phyloP scores from a whole-genome alignment of 2,113 vertebrate genomes.

The Henicopernis longicauda region DNA sequence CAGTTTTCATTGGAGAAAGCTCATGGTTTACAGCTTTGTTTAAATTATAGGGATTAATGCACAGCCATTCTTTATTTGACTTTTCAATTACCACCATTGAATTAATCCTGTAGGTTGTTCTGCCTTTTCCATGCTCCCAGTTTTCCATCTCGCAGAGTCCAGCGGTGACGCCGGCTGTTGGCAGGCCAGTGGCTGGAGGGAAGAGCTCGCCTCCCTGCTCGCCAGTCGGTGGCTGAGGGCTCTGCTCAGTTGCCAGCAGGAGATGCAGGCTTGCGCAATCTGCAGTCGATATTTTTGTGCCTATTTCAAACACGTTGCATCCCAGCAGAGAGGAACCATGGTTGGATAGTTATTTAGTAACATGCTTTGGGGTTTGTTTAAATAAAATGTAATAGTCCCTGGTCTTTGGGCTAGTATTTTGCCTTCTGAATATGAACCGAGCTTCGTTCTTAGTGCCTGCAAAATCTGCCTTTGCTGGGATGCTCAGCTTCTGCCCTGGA shows the following conservation, averaged over 20 bases:
- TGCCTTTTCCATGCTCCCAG: slow-evolving; percentile 35
- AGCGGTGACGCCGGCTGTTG: background rate
- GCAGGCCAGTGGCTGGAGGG: background rate
- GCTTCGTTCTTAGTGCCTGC: background rate
- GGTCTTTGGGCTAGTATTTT: background rate
- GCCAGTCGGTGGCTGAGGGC: rapidly evolving
- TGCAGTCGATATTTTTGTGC: background rate
- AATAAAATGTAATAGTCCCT: background rate
- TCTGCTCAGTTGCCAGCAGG: background rate
- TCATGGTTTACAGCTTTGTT: slow-evolving; percentile 47
- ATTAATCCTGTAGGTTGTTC: slow-evolving; percentile 29
- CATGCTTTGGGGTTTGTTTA: background rate
- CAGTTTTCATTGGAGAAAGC: slow-evolving; percentile 38
- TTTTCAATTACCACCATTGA: slow-evolving; percentile 47
- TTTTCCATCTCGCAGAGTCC: background rate
- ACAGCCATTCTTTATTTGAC: slow-evolving; percentile 45
- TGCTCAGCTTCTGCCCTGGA: background rate
- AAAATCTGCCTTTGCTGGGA: background rate
- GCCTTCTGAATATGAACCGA: background rate
- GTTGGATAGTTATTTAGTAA: background rate
- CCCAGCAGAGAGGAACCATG: background rate
- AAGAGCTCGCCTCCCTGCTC: rapidly evolving
- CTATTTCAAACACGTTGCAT: background rate
- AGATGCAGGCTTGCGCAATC: background rate
- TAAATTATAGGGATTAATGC: slow-evolving; percentile 46